Percentiles rank a stretch among this genome's conserved stretches.
These are phyloP conservation scores for Apocheima hispidaria DNA, from an alignment of 2,888 invertebrate species.

Conservation along the genomic window DNA sequence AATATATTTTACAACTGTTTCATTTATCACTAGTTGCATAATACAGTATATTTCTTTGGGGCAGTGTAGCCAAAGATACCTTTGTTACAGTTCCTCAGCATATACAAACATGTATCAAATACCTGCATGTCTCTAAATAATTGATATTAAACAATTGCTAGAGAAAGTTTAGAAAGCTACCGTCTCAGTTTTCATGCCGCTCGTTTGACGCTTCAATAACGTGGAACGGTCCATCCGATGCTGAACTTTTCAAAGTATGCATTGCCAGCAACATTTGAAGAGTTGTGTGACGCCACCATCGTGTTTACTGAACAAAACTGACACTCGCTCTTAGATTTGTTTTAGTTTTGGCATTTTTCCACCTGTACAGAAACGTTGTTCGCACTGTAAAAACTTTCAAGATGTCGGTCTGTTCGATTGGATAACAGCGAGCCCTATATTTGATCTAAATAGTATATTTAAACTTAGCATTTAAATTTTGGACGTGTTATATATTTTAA, in stretches of 20 bases:
- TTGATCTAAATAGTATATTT: neutral
- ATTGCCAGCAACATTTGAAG: neutral
- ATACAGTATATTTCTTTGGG: too few relatives aligned
- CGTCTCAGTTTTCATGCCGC: slow-evolving; percentile 34
- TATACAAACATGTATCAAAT: neutral
- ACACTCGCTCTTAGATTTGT: neutral
- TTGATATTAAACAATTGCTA: slow-evolving; percentile 48
- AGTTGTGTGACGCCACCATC: neutral
- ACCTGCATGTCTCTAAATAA: slow-evolving; percentile 16
- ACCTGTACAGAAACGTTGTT: neutral
- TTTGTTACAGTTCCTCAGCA: slow-evolving; percentile 7
- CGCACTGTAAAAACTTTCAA: neutral
- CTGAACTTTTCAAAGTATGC: slow-evolving; percentile 29
- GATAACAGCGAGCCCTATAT: neutral
- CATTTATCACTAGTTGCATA: too few relatives aligned
- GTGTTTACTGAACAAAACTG: neutral
- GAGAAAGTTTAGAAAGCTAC: slow-evolving; percentile 61
- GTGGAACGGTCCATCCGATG: slow-evolving; percentile 39
- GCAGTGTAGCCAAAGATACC: neutral
- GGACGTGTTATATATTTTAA: neutral
- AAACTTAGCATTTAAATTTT: neutral
- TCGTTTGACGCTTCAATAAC: slow-evolving; percentile 51
- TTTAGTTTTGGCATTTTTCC: neutral
- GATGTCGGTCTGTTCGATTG: neutral
- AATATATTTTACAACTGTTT: too few relatives aligned